phyloP scores from a whole-genome alignment of 2,797 vertebrate species.

The Protosalanx chinensis region DNA sequence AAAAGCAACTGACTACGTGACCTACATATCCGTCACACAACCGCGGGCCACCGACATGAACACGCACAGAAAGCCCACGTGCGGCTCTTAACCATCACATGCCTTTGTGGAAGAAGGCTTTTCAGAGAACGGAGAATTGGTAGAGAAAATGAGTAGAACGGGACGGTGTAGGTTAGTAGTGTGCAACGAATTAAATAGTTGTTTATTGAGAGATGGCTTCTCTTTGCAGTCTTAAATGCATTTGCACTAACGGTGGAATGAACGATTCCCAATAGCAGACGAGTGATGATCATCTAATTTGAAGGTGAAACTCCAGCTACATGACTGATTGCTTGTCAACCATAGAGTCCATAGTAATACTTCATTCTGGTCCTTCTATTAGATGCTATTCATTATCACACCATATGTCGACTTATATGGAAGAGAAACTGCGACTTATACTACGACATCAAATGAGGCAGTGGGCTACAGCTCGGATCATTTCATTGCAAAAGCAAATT shows the following conservation, averaged over 20 bases:
- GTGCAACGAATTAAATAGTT: too few species aligned
- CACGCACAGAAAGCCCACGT: constrained; percentile 40
- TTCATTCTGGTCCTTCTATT: not conserved
- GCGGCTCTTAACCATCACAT: not conserved
- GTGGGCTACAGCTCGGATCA: not conserved
- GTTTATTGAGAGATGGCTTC: too few species aligned
- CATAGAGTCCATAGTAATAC: not conserved
- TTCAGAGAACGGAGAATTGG: too few species aligned
- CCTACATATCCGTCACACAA: constrained; percentile 52
- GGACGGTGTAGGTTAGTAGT: too few species aligned
- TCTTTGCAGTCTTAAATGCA: too few species aligned
- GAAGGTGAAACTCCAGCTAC: not conserved
- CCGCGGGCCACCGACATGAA: constrained; percentile 26
- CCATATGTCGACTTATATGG: not conserved
- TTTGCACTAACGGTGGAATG: not conserved
- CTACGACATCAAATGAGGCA: not conserved
- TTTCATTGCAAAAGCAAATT: not conserved
- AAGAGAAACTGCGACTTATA: not conserved
- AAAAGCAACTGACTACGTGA: constrained; percentile 43
- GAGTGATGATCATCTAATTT: not conserved
- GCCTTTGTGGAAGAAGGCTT: too few species aligned
- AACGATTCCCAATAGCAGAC: not conserved
- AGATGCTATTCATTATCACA: not conserved
- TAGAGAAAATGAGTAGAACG: too few species aligned
- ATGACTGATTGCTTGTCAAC: not conserved